Percentiles rank a stretch among this genome's conserved stretches.
Evolutionary conservation across 2,113 vertebrate genomes (phyloP).

Genomic region (Peromyscus polionotus): DNA sequence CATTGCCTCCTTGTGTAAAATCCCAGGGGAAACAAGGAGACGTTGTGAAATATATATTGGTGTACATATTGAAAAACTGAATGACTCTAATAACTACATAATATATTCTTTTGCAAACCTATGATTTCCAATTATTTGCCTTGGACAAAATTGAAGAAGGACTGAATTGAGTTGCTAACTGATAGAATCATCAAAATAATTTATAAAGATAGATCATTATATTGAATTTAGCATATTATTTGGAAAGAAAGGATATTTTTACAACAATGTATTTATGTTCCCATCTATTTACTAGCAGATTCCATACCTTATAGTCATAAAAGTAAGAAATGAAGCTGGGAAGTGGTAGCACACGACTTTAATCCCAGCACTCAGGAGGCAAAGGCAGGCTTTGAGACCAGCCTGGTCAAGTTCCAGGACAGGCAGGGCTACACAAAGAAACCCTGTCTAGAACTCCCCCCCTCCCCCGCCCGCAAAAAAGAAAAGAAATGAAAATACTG

Average conservation of each 20-base stretch:
- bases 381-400: neutral
- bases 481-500: neutral
- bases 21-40: neutral
- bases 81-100: slow-evolving; percentile 39
- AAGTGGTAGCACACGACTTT: neutral
- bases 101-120: slow-evolving; percentile 36
- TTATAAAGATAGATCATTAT: slow-evolving; percentile 41
- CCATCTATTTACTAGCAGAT: slow-evolving; percentile 25
- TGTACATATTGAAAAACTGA: slow-evolving; percentile 19
- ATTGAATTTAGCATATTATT: slow-evolving; percentile 12
- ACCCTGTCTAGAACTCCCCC: neutral
- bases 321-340: neutral
- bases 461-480: no score
- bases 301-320: neutral
- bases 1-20: slow-evolving; percentile 39
- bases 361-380: neutral
- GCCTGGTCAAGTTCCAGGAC: neutral
- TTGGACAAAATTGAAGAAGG: slow-evolving; percentile 9
- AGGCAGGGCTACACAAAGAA: neutral
- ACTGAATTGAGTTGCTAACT: slow-evolving; percentile 1
- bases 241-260: neutral
- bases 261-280: neutral
- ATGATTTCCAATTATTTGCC: slow-evolving; percentile 43
- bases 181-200: slow-evolving; percentile 53
- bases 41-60: slow-evolving; percentile 11